Evolutionary conservation across 2,113 vertebrate genomes (phyloP).

Genomic region (Hipposideros armiger): DNA sequence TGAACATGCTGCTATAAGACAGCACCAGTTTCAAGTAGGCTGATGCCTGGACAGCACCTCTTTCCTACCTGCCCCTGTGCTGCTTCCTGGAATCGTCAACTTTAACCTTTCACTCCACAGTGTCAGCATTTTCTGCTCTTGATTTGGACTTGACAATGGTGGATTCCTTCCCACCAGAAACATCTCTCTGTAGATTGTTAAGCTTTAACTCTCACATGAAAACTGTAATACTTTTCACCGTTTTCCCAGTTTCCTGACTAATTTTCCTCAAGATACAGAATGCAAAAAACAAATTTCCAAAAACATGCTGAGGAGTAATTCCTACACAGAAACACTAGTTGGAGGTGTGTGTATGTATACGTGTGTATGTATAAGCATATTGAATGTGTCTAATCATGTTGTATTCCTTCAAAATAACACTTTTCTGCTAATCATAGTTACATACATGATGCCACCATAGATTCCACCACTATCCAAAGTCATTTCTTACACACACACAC

Average conservation of each 20-base stretch:
- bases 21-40: background rate
- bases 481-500: background rate
- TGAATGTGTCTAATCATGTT: background rate
- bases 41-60: background rate
- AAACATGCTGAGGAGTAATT: background rate
- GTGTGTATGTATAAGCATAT: too few relatives aligned
- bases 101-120: background rate
- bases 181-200: background rate
- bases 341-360: background rate
- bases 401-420: background rate
- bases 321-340: background rate
- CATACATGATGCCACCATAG: background rate
- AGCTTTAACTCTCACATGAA: background rate
- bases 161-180: background rate
- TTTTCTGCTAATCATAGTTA: background rate
- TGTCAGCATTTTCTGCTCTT: background rate
- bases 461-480: background rate
- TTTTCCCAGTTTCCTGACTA: background rate
- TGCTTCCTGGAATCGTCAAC: background rate
- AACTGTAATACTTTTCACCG: background rate
- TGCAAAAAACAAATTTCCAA: constrained; percentile 1
- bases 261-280: background rate
- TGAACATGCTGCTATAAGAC: background rate
- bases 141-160: background rate
- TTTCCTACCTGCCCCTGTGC: background rate